Evolutionary conservation across 2,888 invertebrate genomes (phyloP).

Genomic region (Acanthosepion pharaonis): DNA sequence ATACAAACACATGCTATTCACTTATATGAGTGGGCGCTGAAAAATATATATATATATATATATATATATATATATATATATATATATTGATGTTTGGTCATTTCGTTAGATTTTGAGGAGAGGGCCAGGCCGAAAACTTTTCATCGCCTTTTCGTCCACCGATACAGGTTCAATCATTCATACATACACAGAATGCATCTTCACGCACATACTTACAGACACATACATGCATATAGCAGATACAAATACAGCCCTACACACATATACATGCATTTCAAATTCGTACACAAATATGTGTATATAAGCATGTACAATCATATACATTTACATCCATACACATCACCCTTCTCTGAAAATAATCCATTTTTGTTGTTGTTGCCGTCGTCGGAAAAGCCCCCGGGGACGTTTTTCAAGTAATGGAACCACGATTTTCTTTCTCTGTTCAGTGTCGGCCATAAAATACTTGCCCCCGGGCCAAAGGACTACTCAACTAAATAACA

Average conservation of each 20-base stretch:
- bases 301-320: not conserved
- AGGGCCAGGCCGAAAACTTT: too few relatives aligned
- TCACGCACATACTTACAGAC: not conserved
- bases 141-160: too few relatives aligned
- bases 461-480: not conserved
- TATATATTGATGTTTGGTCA: too few relatives aligned
- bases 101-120: too few relatives aligned
- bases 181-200: not conserved
- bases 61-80: too few relatives aligned
- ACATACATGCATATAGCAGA: not conserved
- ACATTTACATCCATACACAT: not conserved
- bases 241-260: not conserved
- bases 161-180: too few relatives aligned
- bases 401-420: not conserved
- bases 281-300: not conserved
- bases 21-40: too few relatives aligned
- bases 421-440: not conserved
- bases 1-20: too few relatives aligned
- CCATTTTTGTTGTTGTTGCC: not conserved
- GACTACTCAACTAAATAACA: conserved; percentile 21
- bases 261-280: not conserved
- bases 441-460: not conserved
- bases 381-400: not conserved
- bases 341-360: not conserved
- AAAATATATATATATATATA: too few relatives aligned